Base-by-base conservation (phyloP, 2,888 invertebrate species). In the Ctena decussata region DNA sequence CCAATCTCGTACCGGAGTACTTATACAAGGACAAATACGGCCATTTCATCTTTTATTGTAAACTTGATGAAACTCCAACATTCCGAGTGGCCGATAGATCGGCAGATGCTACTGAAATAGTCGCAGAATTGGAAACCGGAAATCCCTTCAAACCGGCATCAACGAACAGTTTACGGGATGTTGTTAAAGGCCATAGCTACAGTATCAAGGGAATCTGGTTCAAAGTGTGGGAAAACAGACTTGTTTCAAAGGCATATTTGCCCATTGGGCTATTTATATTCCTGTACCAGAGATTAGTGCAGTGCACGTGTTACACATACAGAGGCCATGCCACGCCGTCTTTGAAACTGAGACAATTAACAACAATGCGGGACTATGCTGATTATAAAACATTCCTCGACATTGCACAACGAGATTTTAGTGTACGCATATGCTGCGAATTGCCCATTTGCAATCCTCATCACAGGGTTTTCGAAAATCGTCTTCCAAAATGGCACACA, bases 211-310 rank as follows among this genome's bases (percentile, higher is more conserved):
- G 65, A 2, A 11, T 74, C 3, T 74, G 74, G 74, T 74, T 74
- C 53, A 44, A 49, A 32, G 74, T 49, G n/a, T 30, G 21, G 21
- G 49, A 46, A 11, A 74, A 49, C n/a, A 46, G 74, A 32, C 53
- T 74, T 8, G 74, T 74, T 46, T 74, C 74, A n/a, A 74, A 74
- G 35, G 12, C 30, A 6, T 53, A 74, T 53, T 32, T 74, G 35
- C 74, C 74, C 30, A 74, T 74, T 18, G 46, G 74, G 15, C 35
- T 74, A 18, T 74, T 74, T 35, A 74, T 49, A 74, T 74, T 74
- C 30, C 35, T 74, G 49, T 74, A 74, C 35, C 74, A 74, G 49
- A 49, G 74, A 49, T 53, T 74, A 18, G 49, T 74, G 6, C 24
- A 74, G 35, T 74, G 74, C n/a, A 74, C 46, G 3, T 74, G 74